Evolutionary conservation across 2,113 vertebrate species (phyloP).

Genomic region (Misgurnus mizolepis): DNA sequence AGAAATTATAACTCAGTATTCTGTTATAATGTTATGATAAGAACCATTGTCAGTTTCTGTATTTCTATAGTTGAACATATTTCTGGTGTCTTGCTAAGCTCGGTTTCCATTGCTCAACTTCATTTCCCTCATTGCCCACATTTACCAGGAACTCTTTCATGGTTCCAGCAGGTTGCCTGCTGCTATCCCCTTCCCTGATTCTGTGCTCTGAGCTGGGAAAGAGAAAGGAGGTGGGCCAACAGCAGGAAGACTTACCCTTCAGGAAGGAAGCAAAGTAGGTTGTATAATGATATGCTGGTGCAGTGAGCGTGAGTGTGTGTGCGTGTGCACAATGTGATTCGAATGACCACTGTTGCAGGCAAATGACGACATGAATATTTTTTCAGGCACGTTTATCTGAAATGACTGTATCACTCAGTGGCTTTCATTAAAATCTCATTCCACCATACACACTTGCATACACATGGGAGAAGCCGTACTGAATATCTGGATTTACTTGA

Average conservation of each 20-base stretch:
- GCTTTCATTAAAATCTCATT: slow-evolving; percentile 55
- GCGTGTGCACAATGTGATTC: slow-evolving; percentile 10
- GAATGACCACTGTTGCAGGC: slow-evolving; percentile 34
- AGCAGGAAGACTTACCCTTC: slow-evolving; percentile 31
- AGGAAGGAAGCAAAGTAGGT: slow-evolving; percentile 34
- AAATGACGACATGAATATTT: slow-evolving; percentile 33
- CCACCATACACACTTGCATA: slow-evolving; percentile 23
- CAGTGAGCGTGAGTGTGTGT: not conserved
- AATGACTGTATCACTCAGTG: slow-evolving; percentile 48
- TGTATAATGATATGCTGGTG: slow-evolving; percentile 32
- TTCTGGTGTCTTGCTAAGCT: slow-evolving; percentile 1
- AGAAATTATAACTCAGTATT: no score
- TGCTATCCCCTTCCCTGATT: slow-evolving; percentile 8
- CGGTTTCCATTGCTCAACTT: slow-evolving; percentile 6
- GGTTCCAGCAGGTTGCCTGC: slow-evolving; percentile 14
- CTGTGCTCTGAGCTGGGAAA: slow-evolving; percentile 23
- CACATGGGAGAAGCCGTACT: slow-evolving; percentile 15
- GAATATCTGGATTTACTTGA: slow-evolving; percentile 47
- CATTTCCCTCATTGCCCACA: not conserved
- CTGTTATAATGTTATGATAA: no score
- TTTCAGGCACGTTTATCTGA: slow-evolving; percentile 38
- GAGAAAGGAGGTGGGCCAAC: slow-evolving; percentile 6
- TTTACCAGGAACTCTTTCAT: slow-evolving; percentile 10
- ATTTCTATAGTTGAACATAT: not conserved
- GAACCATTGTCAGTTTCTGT: not conserved